These are phyloP conservation scores for Arion vulgaris DNA, from an alignment of 1,140 invertebrate genomes.

Conservation along the genomic window DNA sequence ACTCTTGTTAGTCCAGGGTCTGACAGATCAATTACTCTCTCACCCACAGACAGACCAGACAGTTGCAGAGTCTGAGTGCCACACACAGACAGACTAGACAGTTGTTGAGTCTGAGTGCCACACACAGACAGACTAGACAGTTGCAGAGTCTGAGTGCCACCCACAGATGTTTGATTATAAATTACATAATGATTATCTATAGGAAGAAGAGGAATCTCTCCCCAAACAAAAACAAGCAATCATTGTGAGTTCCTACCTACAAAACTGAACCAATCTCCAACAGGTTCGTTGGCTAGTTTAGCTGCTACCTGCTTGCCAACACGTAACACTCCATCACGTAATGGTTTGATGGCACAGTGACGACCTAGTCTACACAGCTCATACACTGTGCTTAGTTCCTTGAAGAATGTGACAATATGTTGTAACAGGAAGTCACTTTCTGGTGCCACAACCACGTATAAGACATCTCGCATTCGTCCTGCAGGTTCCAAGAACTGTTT, in stretches of 20 bases:
- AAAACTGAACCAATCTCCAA: conserved; percentile 93
- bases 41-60: too few relatives aligned
- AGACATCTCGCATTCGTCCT: conserved; percentile 91
- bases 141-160: too few relatives aligned
- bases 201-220: too few relatives aligned
- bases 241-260: conserved; percentile 68
- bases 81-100: too few relatives aligned
- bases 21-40: too few relatives aligned
- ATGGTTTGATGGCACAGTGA: conserved; percentile 88
- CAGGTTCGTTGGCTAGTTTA: conserved; percentile 79
- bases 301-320: conserved; percentile 82
- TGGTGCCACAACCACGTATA: conserved; percentile 94
- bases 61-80: too few relatives aligned
- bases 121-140: too few relatives aligned
- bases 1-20: too few relatives aligned
- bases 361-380: conserved; percentile 92
- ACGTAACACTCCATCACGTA: conserved; percentile 90
- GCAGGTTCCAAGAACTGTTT: conserved; percentile 94
- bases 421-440: conserved; percentile 89
- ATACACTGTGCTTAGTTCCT: conserved; percentile 92
- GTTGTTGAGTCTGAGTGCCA: too few relatives aligned
- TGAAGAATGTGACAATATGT: conserved; percentile 89
- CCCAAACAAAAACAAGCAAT: too few relatives aligned
- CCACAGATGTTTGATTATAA: too few relatives aligned
- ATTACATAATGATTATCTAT: too few relatives aligned